Conservation (phyloP, 2,113 vertebrate species). For the Pycnonotus jocosus region DNA sequence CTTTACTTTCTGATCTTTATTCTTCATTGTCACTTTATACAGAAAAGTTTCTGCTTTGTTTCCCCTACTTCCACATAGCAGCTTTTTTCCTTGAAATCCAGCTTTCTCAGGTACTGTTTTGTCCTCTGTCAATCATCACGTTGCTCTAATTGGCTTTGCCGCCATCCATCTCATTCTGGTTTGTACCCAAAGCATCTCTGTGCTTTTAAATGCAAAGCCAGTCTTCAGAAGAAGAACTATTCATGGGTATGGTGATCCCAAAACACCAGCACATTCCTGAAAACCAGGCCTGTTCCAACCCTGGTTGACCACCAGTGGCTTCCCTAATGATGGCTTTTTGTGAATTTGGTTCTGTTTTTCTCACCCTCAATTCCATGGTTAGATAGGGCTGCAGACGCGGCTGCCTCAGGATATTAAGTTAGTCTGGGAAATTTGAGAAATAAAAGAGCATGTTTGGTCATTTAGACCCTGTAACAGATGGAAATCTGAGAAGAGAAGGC, state of each 20-base stretch:
- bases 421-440: not conserved
- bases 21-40: not conserved
- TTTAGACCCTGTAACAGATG: not conserved
- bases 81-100: not conserved
- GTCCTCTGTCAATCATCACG: not conserved
- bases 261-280: not conserved
- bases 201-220: not conserved
- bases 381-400: not conserved
- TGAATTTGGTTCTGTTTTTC: not conserved
- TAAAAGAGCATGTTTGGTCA: not conserved
- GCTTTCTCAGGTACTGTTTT: not conserved
- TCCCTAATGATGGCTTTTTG: not conserved
- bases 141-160: not conserved
- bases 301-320: not conserved
- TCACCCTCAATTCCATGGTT: not conserved
- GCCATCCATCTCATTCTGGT: not conserved
- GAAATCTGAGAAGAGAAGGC: not conserved
- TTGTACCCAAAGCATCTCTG: not conserved
- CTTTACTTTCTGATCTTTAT: constrained; percentile 36
- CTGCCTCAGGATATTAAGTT: not conserved
- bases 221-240: not conserved
- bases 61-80: not conserved
- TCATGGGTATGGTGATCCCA: not conserved
- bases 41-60: not conserved
- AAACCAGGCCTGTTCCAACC: not conserved